phyloP scores from a whole-genome alignment of 2,888 invertebrate species.

The Caenorhabditis sinica region DNA sequence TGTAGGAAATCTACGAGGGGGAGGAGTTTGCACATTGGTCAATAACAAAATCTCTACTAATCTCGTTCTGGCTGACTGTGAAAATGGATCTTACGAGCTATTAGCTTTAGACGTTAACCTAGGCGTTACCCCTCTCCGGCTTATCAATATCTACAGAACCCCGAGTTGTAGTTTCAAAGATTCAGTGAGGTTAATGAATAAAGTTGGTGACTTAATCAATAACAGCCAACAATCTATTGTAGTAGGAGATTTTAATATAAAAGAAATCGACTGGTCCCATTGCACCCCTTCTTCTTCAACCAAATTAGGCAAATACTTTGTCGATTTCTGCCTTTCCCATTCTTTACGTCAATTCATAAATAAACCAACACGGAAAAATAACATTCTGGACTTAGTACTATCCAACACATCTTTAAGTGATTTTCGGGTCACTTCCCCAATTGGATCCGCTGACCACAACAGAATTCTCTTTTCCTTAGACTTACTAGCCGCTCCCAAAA shows the following conservation, averaged over 20 bases:
- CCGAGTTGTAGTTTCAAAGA: constrained; percentile 5
- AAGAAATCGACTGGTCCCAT: background rate
- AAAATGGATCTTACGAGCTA: background rate
- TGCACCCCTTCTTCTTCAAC: background rate
- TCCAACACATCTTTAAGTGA: background rate
- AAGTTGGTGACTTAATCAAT: constrained; percentile 6
- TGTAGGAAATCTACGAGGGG: background rate
- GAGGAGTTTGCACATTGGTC: no score
- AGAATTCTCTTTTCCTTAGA: background rate
- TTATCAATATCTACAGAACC: constrained; percentile 19
- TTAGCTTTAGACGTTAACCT: constrained; percentile 1
- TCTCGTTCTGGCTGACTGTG: background rate
- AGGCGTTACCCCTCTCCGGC: background rate
- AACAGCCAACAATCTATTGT: background rate
- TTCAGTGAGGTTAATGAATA: background rate
- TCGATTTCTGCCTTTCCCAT: constrained; percentile 19
- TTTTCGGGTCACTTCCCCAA: background rate
- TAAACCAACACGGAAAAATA: background rate
- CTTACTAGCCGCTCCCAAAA: background rate
- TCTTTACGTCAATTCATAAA: background rate
- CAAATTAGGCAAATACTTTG: background rate
- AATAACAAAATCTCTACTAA: no score
- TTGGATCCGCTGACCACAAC: constrained; percentile 17
- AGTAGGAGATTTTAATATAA: constrained; percentile 16
- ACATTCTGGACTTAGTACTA: constrained; percentile 11